Conservation (phyloP, 2,888 invertebrate genomes). For the Tolmerus cingulatus region DNA sequence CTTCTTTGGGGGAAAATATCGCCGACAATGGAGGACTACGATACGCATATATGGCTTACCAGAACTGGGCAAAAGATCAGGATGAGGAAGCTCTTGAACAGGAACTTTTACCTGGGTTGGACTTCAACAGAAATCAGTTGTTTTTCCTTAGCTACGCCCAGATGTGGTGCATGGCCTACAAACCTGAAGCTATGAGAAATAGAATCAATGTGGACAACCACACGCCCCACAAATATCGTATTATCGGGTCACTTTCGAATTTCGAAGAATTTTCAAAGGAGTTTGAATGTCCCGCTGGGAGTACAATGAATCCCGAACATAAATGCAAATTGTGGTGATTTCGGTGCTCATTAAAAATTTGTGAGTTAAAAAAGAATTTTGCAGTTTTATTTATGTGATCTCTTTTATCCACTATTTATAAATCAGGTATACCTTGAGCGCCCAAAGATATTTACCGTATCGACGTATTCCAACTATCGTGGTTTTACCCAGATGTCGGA, state of each 20-base stretch:
- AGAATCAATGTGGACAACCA: not conserved
- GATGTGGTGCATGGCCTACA: slow-evolving; percentile 11
- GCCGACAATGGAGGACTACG: not conserved
- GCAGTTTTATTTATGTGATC: not conserved
- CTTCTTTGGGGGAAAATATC: slow-evolving; percentile 19
- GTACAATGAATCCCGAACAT: slow-evolving; percentile 6
- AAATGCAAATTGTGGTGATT: slow-evolving; percentile 19
- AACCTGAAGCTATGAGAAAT: not conserved
- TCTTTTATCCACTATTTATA: not conserved
- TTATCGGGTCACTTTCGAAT: slow-evolving; percentile 16
- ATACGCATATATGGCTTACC: slow-evolving; percentile 25
- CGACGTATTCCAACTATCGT: not conserved
- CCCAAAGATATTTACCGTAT: not conserved
- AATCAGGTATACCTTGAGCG: not conserved
- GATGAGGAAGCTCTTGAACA: not conserved
- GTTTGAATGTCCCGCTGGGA: slow-evolving; percentile 20
- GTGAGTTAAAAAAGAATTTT: not conserved
- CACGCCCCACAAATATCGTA: not conserved
- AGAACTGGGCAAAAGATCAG: not conserved
- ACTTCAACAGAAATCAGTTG: slow-evolving; percentile 25
- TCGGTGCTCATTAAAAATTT: not conserved
- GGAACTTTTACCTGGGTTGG: not conserved
- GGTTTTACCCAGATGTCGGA: not conserved
- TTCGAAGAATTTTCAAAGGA: slow-evolving; percentile 33
- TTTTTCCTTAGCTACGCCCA: slow-evolving; percentile 38